Evolutionary conservation across 2,797 vertebrate genomes (phyloP).

Genomic region (Chiroxiphia lanceolata): DNA sequence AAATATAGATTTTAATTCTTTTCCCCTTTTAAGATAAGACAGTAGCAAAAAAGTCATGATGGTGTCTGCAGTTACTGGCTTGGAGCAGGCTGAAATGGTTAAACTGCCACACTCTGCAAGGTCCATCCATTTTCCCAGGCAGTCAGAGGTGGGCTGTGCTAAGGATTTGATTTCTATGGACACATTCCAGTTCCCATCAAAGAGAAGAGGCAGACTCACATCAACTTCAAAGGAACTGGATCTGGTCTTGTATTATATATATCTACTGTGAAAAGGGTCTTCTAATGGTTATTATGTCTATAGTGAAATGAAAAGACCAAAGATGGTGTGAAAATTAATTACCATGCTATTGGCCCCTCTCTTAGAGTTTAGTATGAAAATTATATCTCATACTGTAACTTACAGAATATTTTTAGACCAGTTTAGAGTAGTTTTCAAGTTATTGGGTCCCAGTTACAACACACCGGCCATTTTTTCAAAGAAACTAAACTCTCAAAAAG

Average conservation of each 20-base stretch:
- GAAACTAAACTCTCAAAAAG: not conserved
- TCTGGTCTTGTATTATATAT: not conserved
- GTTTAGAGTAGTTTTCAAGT: not conserved
- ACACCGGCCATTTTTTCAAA: not conserved
- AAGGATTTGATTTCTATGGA: constrained; percentile 19
- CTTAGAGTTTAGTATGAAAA: not conserved
- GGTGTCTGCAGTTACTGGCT: not conserved
- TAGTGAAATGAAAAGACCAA: not conserved
- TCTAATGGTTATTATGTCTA: not conserved
- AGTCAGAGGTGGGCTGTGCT: not conserved
- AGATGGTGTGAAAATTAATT: constrained; percentile 43
- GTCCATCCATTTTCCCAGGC: constrained; percentile 37
- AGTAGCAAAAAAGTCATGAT: not conserved
- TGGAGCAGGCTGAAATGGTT: not conserved
- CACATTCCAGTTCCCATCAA: constrained; percentile 25
- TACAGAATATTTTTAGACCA: not conserved
- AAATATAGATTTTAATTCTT: not conserved
- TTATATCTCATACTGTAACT: not conserved
- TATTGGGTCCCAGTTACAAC: not conserved
- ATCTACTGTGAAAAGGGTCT: not conserved
- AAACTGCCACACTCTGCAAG: not conserved
- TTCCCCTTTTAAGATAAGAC: not conserved
- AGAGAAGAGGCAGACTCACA: not conserved
- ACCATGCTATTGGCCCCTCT: not conserved
- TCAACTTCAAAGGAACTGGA: constrained; percentile 43